A percentile compares a stretch with the other conserved stretches of the same genome.
Evolutionary conservation across 2,113 vertebrate species (phyloP).

Genomic region (Proteles cristata): DNA sequence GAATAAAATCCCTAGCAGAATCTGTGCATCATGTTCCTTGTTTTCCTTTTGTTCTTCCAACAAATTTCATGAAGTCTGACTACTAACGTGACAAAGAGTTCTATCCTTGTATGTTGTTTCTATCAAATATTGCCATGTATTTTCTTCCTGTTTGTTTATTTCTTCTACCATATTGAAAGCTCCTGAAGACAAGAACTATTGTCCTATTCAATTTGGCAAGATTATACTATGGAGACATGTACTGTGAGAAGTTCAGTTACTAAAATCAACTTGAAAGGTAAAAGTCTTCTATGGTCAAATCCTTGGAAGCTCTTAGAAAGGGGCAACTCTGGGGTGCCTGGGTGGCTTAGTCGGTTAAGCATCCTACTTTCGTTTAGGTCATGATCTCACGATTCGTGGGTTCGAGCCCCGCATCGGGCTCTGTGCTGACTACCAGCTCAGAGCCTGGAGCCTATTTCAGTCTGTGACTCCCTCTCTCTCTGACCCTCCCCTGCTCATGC

Average conservation of each 20-base stretch:
- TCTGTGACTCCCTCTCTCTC: no score
- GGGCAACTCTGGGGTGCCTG: background rate
- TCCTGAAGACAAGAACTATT: slow-evolving; percentile 21
- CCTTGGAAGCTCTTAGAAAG: background rate
- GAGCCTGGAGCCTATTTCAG: no score
- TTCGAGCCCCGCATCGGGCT: no score
- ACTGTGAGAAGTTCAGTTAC: background rate
- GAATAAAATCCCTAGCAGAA: background rate
- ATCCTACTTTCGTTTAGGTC: no score
- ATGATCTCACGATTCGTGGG: no score
- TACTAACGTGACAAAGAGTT: background rate
- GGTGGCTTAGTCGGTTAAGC: no score
- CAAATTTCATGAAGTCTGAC: background rate
- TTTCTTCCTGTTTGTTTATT: background rate
- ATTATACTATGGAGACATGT: background rate
- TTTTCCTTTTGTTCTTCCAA: background rate
- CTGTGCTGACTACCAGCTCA: no score
- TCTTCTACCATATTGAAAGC: background rate
- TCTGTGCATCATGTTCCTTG: background rate
- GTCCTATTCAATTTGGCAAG: background rate
- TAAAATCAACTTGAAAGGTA: slow-evolving; percentile 25
- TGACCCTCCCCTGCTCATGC: no score
- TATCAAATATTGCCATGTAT: background rate
- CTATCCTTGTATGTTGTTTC: background rate
- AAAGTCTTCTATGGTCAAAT: slow-evolving; percentile 14